A percentile compares a stretch with the other conserved stretches of the same genome.
These are phyloP conservation scores for Numenius arquata DNA, from an alignment of 2,113 vertebrate species.

Conservation along the genomic window DNA sequence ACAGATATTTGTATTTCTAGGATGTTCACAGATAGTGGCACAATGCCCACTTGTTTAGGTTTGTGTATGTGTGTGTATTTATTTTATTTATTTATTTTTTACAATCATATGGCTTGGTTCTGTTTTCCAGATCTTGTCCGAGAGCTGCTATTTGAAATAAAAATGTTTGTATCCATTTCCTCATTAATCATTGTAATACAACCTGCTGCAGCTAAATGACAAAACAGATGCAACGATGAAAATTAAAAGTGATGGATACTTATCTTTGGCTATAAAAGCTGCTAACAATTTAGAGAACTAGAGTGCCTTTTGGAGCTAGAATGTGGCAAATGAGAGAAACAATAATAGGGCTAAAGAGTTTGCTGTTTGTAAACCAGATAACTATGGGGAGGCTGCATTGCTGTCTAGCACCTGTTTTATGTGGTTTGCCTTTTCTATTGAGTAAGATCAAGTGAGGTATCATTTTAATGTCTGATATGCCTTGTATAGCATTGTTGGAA, in stretches of 20 bases:
- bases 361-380: conserved; percentile 67
- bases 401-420: conserved; percentile 35
- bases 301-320: conserved; percentile 76
- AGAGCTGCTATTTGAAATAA: conserved; percentile 77
- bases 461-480: conserved; percentile 35
- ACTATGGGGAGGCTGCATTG: conserved; percentile 51
- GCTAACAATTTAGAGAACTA: conserved; percentile 72
- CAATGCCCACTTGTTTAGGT: conserved; percentile 47
- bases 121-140: conserved; percentile 74
- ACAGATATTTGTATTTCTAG: conserved; percentile 63
- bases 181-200: conserved; percentile 77
- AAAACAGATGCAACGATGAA: conserved; percentile 82
- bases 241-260: conserved; percentile 82
- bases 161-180: conserved; percentile 77
- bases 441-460: conserved; percentile 47
- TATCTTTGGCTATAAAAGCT: conserved; percentile 78
- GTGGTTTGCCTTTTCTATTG: conserved; percentile 40
- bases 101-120: conserved; percentile 75
- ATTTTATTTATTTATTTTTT: conserved; percentile 32
- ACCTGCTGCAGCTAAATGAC: conserved; percentile 78
- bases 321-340: conserved; percentile 67
- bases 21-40: conserved; percentile 66
- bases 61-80: background rate
- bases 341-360: conserved; percentile 68
- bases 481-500: background rate